Evolutionary conservation across 2,797 vertebrate genomes (phyloP).

Genomic region (Atherinosoma microstoma): DNA sequence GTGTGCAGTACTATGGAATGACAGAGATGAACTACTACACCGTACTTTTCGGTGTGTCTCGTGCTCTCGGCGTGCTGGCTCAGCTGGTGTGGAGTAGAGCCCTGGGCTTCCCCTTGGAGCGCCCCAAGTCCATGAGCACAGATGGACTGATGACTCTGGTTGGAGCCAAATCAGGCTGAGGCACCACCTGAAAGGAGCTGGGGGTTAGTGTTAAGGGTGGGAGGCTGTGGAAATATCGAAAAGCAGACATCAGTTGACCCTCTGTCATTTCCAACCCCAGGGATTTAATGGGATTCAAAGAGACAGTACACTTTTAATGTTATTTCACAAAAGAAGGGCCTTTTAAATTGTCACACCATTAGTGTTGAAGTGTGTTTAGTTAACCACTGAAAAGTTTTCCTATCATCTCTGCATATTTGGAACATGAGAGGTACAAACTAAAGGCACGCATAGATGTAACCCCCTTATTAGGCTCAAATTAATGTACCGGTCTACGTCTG

Average conservation of each 20-base stretch:
- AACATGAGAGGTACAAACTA: conserved; percentile 32
- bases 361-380: conserved; percentile 54
- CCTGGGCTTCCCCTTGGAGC: conserved; percentile 93
- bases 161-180: conserved; percentile 90
- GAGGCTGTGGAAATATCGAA: conserved; percentile 58
- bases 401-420: conserved; percentile 29
- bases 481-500: conserved; percentile 39
- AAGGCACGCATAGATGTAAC: conserved; percentile 28
- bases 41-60: conserved; percentile 94
- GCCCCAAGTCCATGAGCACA: conserved; percentile 98
- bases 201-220: conserved; percentile 69
- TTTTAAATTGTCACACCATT: conserved; percentile 61
- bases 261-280: conserved; percentile 64
- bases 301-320: conserved; percentile 82
- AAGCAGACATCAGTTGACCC: conserved; percentile 65
- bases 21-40: conserved; percentile 99
- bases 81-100: conserved; percentile 97
- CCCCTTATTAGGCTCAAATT: conserved; percentile 36
- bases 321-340: conserved; percentile 70
- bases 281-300: conserved; percentile 79
- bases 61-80: conserved; percentile 91
- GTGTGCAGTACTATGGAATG: conserved; percentile 93
- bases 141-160: conserved; percentile 93
- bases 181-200: conserved; percentile 33
- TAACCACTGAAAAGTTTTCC: conserved; percentile 30